These are phyloP conservation scores for Gobionotothen gibberifrons DNA, from an alignment of 2,797 vertebrate genomes.

Conservation along the genomic window DNA sequence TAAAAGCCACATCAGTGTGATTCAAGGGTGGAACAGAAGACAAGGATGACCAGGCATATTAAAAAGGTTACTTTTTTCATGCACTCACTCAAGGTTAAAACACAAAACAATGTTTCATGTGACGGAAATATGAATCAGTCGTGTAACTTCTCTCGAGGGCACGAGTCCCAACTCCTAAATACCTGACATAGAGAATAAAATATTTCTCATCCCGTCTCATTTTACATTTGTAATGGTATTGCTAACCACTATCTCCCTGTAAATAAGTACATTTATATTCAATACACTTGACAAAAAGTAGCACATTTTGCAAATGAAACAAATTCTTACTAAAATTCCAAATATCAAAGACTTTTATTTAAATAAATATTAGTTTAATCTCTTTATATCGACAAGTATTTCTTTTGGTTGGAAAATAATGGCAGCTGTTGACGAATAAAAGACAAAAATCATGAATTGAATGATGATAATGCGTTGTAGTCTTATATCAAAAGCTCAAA, in stretches of 20 bases:
- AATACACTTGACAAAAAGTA: not conserved
- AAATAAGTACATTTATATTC: not conserved
- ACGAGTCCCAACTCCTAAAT: not conserved
- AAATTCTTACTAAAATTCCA: not conserved
- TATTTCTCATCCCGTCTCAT: not conserved
- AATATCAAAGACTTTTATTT: no score
- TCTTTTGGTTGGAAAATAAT: no score
- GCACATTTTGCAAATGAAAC: not conserved
- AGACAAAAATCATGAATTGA: not conserved
- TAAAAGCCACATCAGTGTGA: not conserved
- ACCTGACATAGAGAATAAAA: not conserved
- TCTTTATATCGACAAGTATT: no score
- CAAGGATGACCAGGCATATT: not conserved
- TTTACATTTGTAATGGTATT: not conserved
- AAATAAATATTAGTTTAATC: no score
- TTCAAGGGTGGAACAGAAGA: not conserved
- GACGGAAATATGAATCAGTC: not conserved
- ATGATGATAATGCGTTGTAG: conserved; percentile 11
- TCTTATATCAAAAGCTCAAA: conserved; percentile 18
- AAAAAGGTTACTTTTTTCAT: not conserved
- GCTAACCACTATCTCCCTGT: not conserved
- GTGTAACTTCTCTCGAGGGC: not conserved
- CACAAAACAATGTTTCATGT: not conserved
- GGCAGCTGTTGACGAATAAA: no score
- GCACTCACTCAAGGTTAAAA: no score